These are phyloP conservation scores for Diplazon laetatorius DNA, from an alignment of 2,888 invertebrate genomes.

Conservation along the genomic window DNA sequence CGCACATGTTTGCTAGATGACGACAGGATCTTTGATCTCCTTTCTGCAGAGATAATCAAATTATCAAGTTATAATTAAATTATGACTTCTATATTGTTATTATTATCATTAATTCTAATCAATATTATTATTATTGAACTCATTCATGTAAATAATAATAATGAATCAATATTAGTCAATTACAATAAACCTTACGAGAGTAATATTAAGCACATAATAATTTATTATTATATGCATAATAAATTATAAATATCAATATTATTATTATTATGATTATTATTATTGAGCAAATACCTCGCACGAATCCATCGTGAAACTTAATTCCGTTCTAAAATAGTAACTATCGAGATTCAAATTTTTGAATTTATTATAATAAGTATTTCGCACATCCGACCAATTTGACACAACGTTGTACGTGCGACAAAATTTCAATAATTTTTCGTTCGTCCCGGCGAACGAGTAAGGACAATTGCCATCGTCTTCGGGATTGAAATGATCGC, in stretches of 20 bases:
- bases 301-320: constrained; percentile 80
- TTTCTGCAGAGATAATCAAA: constrained; percentile 74
- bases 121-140: no score
- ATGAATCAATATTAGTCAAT: no score
- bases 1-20: constrained; percentile 87
- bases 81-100: no score
- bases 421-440: constrained; percentile 78
- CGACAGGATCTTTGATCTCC: constrained; percentile 85
- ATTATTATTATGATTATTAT: neutral
- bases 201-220: no score
- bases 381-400: constrained; percentile 78
- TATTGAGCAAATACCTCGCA: constrained; percentile 79
- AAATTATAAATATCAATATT: neutral
- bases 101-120: no score
- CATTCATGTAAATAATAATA: no score
- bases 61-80: neutral
- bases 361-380: constrained; percentile 79
- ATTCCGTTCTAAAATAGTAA: constrained; percentile 80
- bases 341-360: constrained; percentile 77
- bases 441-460: constrained; percentile 74
- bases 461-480: constrained; percentile 78
- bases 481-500: constrained; percentile 68
- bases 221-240: constrained; percentile 3
- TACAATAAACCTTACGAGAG: no score
- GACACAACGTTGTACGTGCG: constrained; percentile 73